Conservation (phyloP, 2,113 vertebrate species). For the Leucoraja erinaceus region DNA sequence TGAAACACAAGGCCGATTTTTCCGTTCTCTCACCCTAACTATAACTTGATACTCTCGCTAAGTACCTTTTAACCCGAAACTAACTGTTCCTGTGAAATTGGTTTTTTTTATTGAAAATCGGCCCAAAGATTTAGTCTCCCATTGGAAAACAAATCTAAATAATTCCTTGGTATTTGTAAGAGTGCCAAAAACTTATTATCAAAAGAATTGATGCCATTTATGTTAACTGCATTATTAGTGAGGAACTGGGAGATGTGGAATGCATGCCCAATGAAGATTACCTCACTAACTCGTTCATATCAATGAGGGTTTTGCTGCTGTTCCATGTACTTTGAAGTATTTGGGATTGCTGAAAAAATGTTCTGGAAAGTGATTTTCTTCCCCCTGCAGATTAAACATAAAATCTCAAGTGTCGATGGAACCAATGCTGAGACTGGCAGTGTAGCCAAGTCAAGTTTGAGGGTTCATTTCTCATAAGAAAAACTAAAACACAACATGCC, state of each 20-base stretch:
- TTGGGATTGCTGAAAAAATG: not conserved
- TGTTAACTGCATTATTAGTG: not conserved
- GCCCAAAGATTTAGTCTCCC: not conserved
- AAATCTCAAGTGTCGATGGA: not conserved
- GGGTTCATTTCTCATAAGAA: not conserved
- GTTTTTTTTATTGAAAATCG: not conserved
- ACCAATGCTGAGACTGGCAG: not conserved
- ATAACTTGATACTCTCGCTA: not conserved
- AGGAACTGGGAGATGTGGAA: not conserved
- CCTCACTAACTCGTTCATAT: not conserved
- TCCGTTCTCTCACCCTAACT: not conserved
- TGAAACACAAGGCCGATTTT: not conserved
- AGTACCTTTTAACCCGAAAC: not conserved
- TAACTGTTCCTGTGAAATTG: not conserved
- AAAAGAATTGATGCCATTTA: not conserved
- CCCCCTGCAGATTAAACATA: not conserved
- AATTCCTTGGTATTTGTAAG: not conserved
- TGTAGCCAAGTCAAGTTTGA: not conserved
- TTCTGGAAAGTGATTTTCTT: not conserved
- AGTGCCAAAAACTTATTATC: not conserved
- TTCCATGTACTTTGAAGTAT: not conserved
- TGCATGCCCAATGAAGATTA: not conserved
- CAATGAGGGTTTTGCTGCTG: not conserved
- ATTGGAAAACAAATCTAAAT: not conserved
- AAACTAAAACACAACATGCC: no score